Conservation (phyloP, 1,140 invertebrate species). For the Rhizoglyphus robini region DNA sequence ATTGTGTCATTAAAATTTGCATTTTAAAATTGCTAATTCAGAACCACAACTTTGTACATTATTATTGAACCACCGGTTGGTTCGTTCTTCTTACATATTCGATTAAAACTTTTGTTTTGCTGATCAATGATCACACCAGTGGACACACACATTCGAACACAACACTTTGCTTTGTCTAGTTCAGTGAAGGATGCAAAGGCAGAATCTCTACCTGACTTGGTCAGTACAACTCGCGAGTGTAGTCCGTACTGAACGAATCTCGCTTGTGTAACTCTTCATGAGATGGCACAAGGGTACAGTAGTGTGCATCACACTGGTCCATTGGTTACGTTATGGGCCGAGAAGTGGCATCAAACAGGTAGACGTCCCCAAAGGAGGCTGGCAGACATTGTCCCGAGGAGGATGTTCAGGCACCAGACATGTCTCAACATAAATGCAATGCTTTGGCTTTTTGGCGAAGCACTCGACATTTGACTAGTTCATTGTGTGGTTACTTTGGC, state of each 20-base stretch:
- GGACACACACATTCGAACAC: too few species aligned
- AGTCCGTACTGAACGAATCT: constrained; percentile 1
- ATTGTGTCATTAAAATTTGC: too few species aligned
- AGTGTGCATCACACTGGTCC: constrained; percentile 94
- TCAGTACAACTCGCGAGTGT: neutral
- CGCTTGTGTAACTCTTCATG: constrained; percentile 37
- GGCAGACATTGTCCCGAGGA: constrained; percentile 91
- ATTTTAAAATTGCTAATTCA: too few species aligned
- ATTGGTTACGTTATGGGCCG: constrained; percentile 92
- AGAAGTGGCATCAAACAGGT: constrained; percentile 73
- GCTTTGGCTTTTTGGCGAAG: constrained; percentile 51
- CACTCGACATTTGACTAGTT: neutral
- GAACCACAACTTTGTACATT: too few species aligned
- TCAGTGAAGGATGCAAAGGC: neutral
- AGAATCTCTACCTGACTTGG: neutral
- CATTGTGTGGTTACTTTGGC: neutral
- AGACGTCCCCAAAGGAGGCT: constrained; percentile 93
- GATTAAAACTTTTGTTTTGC: too few species aligned
- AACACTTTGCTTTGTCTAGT: too few species aligned
- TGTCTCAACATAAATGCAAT: constrained; percentile 90
- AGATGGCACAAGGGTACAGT: constrained; percentile 87
- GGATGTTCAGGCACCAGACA: constrained; percentile 96
- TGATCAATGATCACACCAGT: too few species aligned
- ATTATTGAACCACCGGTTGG: too few species aligned
- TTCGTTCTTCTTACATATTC: too few species aligned